Base-by-base conservation (phyloP, 2,113 vertebrate species). In the Leuciscus idus region DNA sequence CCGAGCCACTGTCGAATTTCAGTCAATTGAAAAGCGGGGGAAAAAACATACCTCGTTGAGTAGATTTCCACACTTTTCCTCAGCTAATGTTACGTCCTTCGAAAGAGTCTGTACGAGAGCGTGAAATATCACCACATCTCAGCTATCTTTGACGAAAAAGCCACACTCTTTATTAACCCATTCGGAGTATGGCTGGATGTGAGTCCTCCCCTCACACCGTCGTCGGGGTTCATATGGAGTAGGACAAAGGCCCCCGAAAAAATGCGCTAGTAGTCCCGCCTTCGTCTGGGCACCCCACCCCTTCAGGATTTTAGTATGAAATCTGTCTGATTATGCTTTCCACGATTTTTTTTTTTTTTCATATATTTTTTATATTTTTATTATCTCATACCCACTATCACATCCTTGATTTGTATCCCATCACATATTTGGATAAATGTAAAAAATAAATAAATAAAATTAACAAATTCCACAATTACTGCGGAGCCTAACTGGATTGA, bases 201-300 rank as follows among this genome's bases (percentile, higher is more conserved):
- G 77, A 46, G 1, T 21, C 28, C 90, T 83, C 82, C 86, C 84
- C 88, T 26, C 83, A 57, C 17, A n/a, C 86, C 87, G 83, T 89
- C 87, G 0, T 13, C 12, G 83, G 91, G 78, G 86, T 68, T 75
- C 87, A 87, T 84, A 86, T 79, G 81, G 78, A 33, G 88, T 90
- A 94, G 88, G 92, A 95, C 94, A 95, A 95, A 95, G 55, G 87
- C 86, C 88, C 91, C 93, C 89, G 80, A 91, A 92, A 87, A 33
- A 87, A 88, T 88, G 23, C 87, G 79, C 80, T 74, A 46, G 88
- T 74, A 46, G 88, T 76, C 78, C 86, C 90, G 91, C 90, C 89
- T 90, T 86, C 90, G 85, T 87, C 88, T 72, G 13, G 43, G 79
- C 79, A 30, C 50, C 81, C 85, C 73, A 68, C 55, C 74, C 61